phyloP scores from a whole-genome alignment of 2,797 vertebrate genomes.

The Sphaeramia orbicularis region DNA sequence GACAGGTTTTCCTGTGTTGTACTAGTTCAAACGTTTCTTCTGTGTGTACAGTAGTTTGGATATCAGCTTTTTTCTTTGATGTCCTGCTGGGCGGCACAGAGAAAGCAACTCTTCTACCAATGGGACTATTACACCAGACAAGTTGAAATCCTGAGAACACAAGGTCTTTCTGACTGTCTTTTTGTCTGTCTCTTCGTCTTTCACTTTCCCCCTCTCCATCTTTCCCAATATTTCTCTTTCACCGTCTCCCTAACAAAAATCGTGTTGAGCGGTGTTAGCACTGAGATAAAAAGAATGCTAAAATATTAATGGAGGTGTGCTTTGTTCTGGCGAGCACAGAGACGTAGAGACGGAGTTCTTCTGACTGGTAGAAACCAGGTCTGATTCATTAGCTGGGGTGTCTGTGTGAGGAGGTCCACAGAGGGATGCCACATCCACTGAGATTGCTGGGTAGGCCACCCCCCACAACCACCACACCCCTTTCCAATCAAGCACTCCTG shows the following conservation, averaged over 20 bases:
- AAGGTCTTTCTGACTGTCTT: slow-evolving; percentile 60
- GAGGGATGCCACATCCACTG: slow-evolving; percentile 85
- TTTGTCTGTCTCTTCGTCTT: slow-evolving; percentile 55
- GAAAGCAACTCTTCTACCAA: slow-evolving; percentile 61
- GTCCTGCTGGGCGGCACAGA: slow-evolving; percentile 66
- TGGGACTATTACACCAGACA: slow-evolving; percentile 77
- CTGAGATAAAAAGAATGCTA: slow-evolving; percentile 93
- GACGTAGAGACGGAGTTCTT: slow-evolving; percentile 85
- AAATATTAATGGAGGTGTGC: slow-evolving; percentile 96
- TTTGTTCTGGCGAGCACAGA: slow-evolving; percentile 92
- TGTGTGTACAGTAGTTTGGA: slow-evolving; percentile 65
- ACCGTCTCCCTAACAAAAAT: slow-evolving; percentile 75
- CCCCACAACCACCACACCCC: slow-evolving; percentile 38
- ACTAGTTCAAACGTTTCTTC: slow-evolving; percentile 55
- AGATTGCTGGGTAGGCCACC: slow-evolving; percentile 67
- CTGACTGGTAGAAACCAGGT: slow-evolving; percentile 88
- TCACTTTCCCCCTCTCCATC: slow-evolving; percentile 60
- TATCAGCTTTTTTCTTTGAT: slow-evolving; percentile 64
- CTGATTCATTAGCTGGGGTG: slow-evolving; percentile 91
- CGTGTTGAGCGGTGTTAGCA: slow-evolving; percentile 91
- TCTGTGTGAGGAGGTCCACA: slow-evolving; percentile 90
- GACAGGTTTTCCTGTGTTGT: slow-evolving; percentile 54
- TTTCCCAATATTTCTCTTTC: slow-evolving; percentile 71
- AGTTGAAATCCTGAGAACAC: slow-evolving; percentile 73
- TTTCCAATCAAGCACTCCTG: slow-evolving; percentile 62